A percentile compares a stretch with the other conserved stretches of the same genome.
phyloP scores from a whole-genome alignment of 1,140 invertebrate genomes.

The Diabrotica undecimpunctata region DNA sequence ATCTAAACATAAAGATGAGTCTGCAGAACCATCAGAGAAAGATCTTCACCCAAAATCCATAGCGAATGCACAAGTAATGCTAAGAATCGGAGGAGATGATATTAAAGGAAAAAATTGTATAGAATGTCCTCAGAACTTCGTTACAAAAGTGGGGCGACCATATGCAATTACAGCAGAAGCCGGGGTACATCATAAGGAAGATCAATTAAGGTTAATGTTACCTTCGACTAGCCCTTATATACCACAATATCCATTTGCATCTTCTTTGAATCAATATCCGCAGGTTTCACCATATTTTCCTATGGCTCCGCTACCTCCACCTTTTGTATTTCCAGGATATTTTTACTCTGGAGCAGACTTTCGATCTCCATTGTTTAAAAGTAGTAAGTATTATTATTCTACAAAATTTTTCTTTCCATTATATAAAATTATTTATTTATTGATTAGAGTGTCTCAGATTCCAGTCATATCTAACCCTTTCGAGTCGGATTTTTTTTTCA shows the following conservation, averaged over 20 bases:
- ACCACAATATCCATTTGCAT: neutral
- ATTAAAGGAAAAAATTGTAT: conserved; percentile 14
- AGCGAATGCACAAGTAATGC: conserved; percentile 26
- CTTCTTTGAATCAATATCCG: neutral
- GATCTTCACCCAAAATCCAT: conserved; percentile 12
- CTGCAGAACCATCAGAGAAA: neutral
- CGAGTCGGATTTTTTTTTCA: too few species aligned
- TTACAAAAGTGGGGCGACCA: neutral
- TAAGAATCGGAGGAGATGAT: conserved; percentile 20
- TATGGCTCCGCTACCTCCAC: neutral
- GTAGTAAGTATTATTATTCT: too few species aligned
- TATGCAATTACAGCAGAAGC: neutral
- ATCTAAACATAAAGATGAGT: neutral
- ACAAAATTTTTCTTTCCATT: too few species aligned
- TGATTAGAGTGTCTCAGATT: too few species aligned
- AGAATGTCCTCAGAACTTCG: neutral
- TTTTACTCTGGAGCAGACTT: neutral
- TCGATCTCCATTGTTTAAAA: too few species aligned
- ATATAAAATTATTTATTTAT: too few species aligned
- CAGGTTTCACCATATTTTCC: neutral
- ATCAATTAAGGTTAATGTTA: neutral
- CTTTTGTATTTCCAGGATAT: conserved; percentile 1
- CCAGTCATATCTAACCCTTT: too few species aligned
- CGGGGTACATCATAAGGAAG: neutral
- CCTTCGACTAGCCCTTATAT: neutral